Evolutionary conservation across 1,140 invertebrate genomes (phyloP).

Genomic region (Lineus longissimus): DNA sequence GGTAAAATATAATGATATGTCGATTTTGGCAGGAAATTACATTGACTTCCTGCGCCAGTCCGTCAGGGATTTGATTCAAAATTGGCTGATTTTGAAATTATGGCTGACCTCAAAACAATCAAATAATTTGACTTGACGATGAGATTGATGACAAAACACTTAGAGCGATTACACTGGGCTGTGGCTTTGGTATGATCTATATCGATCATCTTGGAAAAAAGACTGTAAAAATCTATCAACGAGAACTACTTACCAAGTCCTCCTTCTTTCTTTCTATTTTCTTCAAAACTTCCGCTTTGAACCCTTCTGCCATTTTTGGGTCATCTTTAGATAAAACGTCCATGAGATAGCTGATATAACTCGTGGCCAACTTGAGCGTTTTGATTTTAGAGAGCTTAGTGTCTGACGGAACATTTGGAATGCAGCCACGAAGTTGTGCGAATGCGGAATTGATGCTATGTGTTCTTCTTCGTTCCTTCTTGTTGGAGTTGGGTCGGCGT

Average conservation of each 20-base stretch:
- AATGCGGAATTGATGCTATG: constrained; percentile 95
- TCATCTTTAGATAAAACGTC: constrained; percentile 56
- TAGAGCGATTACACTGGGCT: too few relatives aligned
- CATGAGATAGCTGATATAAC: constrained; percentile 58
- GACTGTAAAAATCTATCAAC: too few relatives aligned
- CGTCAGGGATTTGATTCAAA: too few relatives aligned
- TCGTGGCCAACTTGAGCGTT: constrained; percentile 57
- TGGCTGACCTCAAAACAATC: too few relatives aligned
- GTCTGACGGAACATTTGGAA: constrained; percentile 92
- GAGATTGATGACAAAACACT: too few relatives aligned
- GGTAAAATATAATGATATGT: too few relatives aligned
- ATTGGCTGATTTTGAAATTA: too few relatives aligned
- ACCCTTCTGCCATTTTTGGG: constrained; percentile 50
- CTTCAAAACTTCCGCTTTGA: constrained; percentile 58
- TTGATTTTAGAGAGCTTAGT: constrained; percentile 75
- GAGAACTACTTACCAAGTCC: neutral
- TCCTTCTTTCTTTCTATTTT: constrained; percentile 41
- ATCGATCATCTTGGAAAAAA: too few relatives aligned
- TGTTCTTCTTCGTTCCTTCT: constrained; percentile 84
- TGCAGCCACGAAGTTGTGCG: constrained; percentile 83
- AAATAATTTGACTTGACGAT: too few relatives aligned
- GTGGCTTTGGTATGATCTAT: too few relatives aligned
- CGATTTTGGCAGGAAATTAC: too few relatives aligned
- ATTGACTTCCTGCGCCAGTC: too few relatives aligned
- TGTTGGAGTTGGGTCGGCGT: constrained; percentile 64